A percentile compares a stretch with the other conserved stretches of the same genome.
Evolutionary conservation across 2,113 vertebrate species (phyloP).

Genomic region (Clarias magur): DNA sequence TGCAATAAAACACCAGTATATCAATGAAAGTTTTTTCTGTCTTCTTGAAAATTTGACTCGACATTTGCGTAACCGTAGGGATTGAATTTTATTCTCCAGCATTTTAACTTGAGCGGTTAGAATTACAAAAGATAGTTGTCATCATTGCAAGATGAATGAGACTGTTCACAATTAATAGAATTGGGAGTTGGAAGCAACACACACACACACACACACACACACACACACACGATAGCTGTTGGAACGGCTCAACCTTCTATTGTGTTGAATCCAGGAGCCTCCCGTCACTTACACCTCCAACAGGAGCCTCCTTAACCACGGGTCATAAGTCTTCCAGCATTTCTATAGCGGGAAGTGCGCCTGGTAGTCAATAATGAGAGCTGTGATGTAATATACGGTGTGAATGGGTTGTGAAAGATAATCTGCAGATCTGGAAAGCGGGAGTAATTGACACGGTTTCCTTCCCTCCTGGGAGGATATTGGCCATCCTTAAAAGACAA

Average conservation of each 20-base stretch:
- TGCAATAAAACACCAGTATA: neutral
- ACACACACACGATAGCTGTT: neutral
- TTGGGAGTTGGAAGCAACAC: conserved; percentile 3
- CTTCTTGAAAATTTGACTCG: neutral
- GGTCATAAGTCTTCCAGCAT: conserved; percentile 56
- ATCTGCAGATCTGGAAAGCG: conserved; percentile 54
- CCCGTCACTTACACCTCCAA: conserved; percentile 41
- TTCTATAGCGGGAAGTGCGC: conserved; percentile 62
- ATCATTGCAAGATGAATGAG: neutral
- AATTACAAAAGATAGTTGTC: neutral
- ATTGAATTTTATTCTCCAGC: neutral
- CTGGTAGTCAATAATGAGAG: conserved; percentile 56
- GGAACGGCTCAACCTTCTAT: conserved; percentile 19
- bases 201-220: neutral
- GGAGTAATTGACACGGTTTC: conserved; percentile 53
- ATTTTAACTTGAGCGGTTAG: neutral
- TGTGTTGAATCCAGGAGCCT: conserved; percentile 41
- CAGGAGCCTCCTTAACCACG: conserved; percentile 43
- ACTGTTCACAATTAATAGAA: neutral
- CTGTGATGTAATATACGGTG: conserved; percentile 60
- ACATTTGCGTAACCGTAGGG: neutral
- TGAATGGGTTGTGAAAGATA: conserved; percentile 53
- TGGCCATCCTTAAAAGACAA: conserved; percentile 45
- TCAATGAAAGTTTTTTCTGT: neutral
- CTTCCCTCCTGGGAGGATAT: conserved; percentile 58